Conservation (phyloP, 23 tunicate species). For the Trididemnum clinides region DNA sequence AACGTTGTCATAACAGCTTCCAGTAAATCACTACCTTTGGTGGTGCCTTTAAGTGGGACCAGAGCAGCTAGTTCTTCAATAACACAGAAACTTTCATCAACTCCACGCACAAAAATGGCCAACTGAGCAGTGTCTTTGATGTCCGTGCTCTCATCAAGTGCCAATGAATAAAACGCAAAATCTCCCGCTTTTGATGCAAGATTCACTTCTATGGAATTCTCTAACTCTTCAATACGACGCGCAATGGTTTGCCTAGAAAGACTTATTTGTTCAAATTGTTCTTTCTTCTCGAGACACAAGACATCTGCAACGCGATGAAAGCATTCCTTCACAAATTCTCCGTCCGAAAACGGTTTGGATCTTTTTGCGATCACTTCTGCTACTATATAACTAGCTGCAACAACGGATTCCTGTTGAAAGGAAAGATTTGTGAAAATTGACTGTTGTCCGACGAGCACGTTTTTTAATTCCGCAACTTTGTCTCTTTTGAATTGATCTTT, state of each 20-base stretch:
- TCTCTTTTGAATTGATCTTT: slow-evolving; percentile 14
- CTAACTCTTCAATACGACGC: slow-evolving; percentile 35
- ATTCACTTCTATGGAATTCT: slow-evolving; percentile 4
- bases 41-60: slow-evolving; percentile 33
- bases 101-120: slow-evolving; percentile 28
- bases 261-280: slow-evolving; percentile 36
- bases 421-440: slow-evolving; percentile 51
- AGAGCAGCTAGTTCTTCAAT: slow-evolving; percentile 31
- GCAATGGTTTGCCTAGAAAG: slow-evolving; percentile 24
- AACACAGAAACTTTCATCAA: slow-evolving; percentile 11
- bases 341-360: slow-evolving; percentile 49
- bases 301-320: slow-evolving; percentile 5
- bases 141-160: slow-evolving; percentile 40
- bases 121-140: slow-evolving; percentile 25
- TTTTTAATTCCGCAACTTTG: slow-evolving; percentile 17
- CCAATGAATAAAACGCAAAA: slow-evolving; percentile 37
- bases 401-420: slow-evolving; percentile 48
- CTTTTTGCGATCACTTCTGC: slow-evolving; percentile 56
- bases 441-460: slow-evolving; percentile 26
- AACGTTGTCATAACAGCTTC: slow-evolving; percentile 22
- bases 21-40: slow-evolving; percentile 31
- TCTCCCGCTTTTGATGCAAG: not conserved
- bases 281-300: slow-evolving; percentile 38
- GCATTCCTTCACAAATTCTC: slow-evolving; percentile 53
- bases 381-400: slow-evolving; percentile 65